Percentiles rank a stretch among this genome's conserved stretches.
Evolutionary conservation across 2,113 vertebrate species (phyloP).

Genomic region (Kryptolebias marmoratus): DNA sequence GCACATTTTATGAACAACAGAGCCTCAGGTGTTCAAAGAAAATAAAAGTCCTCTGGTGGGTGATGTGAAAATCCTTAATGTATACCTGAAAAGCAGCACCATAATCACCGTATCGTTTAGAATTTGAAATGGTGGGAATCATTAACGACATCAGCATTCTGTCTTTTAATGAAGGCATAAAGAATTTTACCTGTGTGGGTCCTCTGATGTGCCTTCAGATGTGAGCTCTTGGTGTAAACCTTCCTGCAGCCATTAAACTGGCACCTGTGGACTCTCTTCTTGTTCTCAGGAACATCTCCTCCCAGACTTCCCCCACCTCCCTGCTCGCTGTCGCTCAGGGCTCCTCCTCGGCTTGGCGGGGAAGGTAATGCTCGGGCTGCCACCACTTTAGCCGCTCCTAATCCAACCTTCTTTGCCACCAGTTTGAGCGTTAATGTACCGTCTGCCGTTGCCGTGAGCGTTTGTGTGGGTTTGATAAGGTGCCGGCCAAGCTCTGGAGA

Average conservation of each 20-base stretch:
- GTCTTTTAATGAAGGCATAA: neutral
- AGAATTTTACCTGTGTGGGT: slow-evolving; percentile 92
- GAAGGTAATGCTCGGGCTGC: slow-evolving; percentile 80
- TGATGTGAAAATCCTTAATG: neutral
- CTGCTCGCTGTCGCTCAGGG: slow-evolving; percentile 72
- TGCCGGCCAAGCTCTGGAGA: slow-evolving; percentile 97
- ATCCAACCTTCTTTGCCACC: slow-evolving; percentile 91
- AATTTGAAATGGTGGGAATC: no score
- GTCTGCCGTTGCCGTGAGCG: slow-evolving; percentile 86
- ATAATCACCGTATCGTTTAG: neutral
- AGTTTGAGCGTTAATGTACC: slow-evolving; percentile 93
- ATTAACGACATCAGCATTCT: neutral
- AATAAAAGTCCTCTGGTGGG: neutral
- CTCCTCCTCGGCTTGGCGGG: slow-evolving; percentile 84
- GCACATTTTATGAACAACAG: neutral
- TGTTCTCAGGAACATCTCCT: slow-evolving; percentile 91
- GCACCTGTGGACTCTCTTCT: slow-evolving; percentile 97
- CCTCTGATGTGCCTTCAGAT: slow-evolving; percentile 98
- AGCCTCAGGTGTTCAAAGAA: neutral
- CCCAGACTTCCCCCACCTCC: slow-evolving; percentile 74
- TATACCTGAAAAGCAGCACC: neutral
- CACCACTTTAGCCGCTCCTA: slow-evolving; percentile 88
- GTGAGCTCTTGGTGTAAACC: slow-evolving; percentile 99
- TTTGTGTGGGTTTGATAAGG: slow-evolving; percentile 91
- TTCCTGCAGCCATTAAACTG: slow-evolving; percentile 98